Evolutionary conservation across 1,140 invertebrate species (phyloP), one percentile per base, ranked within the genome.

Genomic region (Hestina assimilis): DNA sequence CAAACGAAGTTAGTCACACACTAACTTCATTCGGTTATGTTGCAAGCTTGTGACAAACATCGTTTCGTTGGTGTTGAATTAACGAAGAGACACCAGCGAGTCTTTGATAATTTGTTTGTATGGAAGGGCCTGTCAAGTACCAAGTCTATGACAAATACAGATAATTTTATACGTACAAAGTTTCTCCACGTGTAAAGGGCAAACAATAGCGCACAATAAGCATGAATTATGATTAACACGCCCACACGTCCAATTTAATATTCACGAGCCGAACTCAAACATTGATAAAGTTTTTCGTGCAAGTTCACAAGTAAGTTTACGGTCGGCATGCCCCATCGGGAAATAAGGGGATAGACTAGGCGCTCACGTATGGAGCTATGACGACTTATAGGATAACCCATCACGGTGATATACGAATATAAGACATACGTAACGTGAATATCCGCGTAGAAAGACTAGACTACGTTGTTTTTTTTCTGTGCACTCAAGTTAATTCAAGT

Each of bases 201-300:
- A 38, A 50, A 50, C 31, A 41, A 47, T 35, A 40, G 42, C 42
- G 40, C 28, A 31, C 21, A 48, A 63, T 42, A 8, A n/a, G 42
- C 11, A 52, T 35, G 53, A 62, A 41, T 62, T 42, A 62, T 43
- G 48, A 28, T 23, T 5, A 20, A 48, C 33, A 17, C 41, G 28
- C 41, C 20, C 20, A 11, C 29, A 40, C 43, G 53, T 63, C 72
- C 75, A 73, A 82, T 82, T 80, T 70, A 69, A 72, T 77, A 80
- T 80, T 79, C 77, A 75, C 52, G 75, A 74, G 66, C 74, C 69
- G 75, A 78, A 85, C 61, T 76, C 72, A 74, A 78, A 78, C 76
- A 79, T 74, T 75, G 76, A 80, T 82, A 81, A 85, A 82, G 76
- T 83, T 85, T 85, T 78, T 74, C 75, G 75, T 73, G 64, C 59